These are phyloP conservation scores for Melospiza melodia DNA, from an alignment of 2,113 vertebrate genomes.

Conservation along the genomic window DNA sequence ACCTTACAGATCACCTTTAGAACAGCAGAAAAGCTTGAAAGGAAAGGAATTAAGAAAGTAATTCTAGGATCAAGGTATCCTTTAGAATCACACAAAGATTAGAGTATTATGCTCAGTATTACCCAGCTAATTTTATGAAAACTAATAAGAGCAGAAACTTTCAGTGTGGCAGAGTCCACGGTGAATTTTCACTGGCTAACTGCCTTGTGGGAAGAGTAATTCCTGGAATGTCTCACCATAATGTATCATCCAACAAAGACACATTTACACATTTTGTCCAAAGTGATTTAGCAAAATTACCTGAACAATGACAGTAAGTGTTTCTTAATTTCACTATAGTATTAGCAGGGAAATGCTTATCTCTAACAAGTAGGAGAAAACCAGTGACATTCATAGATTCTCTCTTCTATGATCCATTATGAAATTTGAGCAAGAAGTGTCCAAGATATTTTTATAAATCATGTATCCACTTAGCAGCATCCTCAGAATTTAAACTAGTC, in stretches of 20 bases:
- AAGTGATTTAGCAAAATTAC: not conserved
- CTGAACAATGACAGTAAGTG: not conserved
- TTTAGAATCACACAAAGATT: not conserved
- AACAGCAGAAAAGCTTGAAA: not conserved
- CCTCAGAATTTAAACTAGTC: not conserved
- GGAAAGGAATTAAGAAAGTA: not conserved
- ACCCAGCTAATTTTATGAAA: not conserved
- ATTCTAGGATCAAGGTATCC: not conserved
- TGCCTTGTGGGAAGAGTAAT: not conserved
- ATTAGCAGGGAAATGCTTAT: not conserved
- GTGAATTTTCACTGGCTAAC: not conserved
- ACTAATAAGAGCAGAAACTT: not conserved
- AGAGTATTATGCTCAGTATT: not conserved
- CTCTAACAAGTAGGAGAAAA: not conserved
- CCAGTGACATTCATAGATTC: not conserved
- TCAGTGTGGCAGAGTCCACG: accelerated
- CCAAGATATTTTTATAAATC: not conserved
- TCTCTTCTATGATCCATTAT: not conserved
- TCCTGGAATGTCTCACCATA: not conserved
- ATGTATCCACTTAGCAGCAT: not conserved
- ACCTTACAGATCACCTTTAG: not conserved
- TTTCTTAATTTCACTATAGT: not conserved
- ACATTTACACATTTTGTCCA: not conserved
- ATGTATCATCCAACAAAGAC: not conserved
- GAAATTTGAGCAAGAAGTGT: not conserved